These are phyloP conservation scores for Phenacoccus solenopsis DNA, from an alignment of 1,140 invertebrate species.

Conservation along the genomic window DNA sequence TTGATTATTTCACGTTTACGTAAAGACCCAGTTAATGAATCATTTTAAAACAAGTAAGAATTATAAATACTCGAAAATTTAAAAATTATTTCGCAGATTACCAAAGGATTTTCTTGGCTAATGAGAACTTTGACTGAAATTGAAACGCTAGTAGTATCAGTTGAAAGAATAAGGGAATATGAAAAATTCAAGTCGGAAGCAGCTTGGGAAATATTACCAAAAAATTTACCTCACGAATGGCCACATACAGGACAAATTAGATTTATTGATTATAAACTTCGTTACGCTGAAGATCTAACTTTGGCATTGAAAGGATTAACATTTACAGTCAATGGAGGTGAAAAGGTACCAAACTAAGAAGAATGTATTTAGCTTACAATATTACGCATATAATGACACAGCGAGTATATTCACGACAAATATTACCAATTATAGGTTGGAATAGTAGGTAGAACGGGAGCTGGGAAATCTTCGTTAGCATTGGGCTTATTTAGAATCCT, in stretches of 20 bases:
- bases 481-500: conserved; percentile 52
- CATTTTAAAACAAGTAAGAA: neutral
- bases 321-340: conserved; percentile 50
- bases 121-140: conserved; percentile 71
- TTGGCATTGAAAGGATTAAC: conserved; percentile 56
- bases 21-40: neutral
- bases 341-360: conserved; percentile 45
- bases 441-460: conserved; percentile 42
- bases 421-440: conserved; percentile 5
- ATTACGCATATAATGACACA: neutral
- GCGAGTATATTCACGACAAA: conserved; percentile 33
- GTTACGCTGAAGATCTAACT: conserved; percentile 37
- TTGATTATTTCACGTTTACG: neutral
- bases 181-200: conserved; percentile 44
- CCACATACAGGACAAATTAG: conserved; percentile 52
- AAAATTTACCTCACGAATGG: conserved; percentile 38
- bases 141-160: conserved; percentile 79
- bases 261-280: conserved; percentile 40
- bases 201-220: conserved; percentile 28
- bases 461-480: conserved; percentile 70
- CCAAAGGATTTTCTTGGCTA: conserved; percentile 59
- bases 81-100: conserved; percentile 45
- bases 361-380: conserved; percentile 40
- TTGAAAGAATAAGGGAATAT: conserved; percentile 71
- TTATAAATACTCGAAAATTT: no score